Evolutionary conservation across 2,888 invertebrate species (phyloP).

Genomic region (Penaeus monodon): DNA sequence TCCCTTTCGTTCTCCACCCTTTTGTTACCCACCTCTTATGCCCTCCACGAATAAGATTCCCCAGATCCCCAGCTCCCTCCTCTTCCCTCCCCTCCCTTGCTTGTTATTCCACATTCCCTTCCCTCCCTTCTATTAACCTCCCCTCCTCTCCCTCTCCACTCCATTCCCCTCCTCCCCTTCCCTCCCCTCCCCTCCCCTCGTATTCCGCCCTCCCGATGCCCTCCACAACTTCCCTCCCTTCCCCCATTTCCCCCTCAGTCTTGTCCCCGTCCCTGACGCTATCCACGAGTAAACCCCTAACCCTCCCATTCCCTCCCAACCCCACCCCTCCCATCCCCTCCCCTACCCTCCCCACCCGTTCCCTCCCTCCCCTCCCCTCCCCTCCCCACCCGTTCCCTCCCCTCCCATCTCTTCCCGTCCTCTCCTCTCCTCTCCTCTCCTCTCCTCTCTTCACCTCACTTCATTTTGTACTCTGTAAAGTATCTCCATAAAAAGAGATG

Average conservation of each 20-base stretch:
- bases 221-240: not conserved
- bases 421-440: not conserved
- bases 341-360: not conserved
- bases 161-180: not conserved
- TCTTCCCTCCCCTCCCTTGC: no score
- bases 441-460: no score
- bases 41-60: not conserved
- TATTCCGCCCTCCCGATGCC: not conserved
- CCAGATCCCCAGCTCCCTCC: not conserved
- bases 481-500: no score
- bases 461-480: no score
- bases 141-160: not conserved
- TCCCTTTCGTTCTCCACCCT: not conserved
- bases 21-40: not conserved
- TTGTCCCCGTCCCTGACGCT: not conserved
- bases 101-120: no score
- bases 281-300: not conserved
- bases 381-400: not conserved
- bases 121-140: not conserved
- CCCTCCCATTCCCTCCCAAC: not conserved
- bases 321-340: slow-evolving; percentile 1
- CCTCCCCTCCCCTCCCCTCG: not conserved
- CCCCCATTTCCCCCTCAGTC: not conserved
- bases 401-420: not conserved
- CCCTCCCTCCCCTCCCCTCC: not conserved